These are phyloP conservation scores for Alloscopus bannaensis DNA, from an alignment of 2,888 invertebrate species.

Conservation along the genomic window DNA sequence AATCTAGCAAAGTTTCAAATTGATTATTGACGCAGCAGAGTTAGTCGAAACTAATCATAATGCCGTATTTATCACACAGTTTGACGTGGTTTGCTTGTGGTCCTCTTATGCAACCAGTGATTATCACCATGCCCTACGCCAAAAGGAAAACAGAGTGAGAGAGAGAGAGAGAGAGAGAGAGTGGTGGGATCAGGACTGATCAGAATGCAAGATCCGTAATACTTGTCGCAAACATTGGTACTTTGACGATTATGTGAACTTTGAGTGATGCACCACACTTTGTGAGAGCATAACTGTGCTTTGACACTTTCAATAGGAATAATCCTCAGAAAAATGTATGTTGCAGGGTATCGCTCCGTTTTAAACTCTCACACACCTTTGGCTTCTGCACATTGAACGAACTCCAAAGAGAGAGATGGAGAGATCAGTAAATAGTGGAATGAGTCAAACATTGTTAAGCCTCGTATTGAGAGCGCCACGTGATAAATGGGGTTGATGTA, in stretches of 20 bases:
- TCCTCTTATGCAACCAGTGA: neutral
- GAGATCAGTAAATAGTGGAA: no score
- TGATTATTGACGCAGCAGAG: no score
- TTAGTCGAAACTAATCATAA: no score
- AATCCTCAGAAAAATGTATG: neutral
- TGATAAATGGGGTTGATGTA: no score
- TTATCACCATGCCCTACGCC: neutral
- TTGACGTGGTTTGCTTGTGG: neutral
- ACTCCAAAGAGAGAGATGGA: no score
- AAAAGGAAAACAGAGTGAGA: neutral
- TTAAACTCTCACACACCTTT: neutral
- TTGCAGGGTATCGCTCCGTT: slow-evolving; percentile 33
- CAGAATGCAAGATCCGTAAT: neutral
- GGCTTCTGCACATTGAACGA: slow-evolving; percentile 1
- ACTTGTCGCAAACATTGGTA: neutral
- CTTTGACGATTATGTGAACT: neutral
- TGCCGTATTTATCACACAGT: neutral
- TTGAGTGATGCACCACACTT: neutral
- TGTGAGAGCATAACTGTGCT: neutral
- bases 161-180: neutral
- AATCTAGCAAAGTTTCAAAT: neutral
- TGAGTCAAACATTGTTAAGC: neutral
- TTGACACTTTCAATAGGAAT: neutral
- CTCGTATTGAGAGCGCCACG: neutral
- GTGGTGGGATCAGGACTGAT: no score